Percentiles rank a stretch among this genome's conserved stretches.
These are phyloP conservation scores for Propithecus perrieri DNA, from an alignment of 2,797 vertebrate genomes.

Conservation along the genomic window DNA sequence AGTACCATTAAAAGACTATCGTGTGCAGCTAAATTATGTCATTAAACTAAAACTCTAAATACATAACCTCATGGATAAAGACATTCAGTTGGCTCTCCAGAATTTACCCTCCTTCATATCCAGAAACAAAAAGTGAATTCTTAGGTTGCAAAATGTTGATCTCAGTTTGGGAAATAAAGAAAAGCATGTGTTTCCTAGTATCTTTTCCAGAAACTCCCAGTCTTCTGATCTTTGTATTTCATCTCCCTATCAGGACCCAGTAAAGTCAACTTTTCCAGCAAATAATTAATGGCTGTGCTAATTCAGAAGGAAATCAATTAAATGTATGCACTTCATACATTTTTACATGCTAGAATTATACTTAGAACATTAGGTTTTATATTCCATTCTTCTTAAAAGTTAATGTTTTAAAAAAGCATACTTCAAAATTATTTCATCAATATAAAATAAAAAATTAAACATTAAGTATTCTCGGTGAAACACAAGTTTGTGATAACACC, in stretches of 20 bases:
- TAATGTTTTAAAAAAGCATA: slow-evolving; percentile 2
- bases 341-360: slow-evolving; percentile 12
- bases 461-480: slow-evolving; percentile 40
- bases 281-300: background rate
- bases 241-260: background rate
- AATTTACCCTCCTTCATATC: background rate
- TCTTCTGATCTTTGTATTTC: background rate
- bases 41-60: slow-evolving; percentile 16
- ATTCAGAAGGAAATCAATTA: background rate
- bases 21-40: background rate
- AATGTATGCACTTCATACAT: background rate
- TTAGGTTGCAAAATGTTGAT: background rate
- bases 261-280: background rate
- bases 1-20: background rate
- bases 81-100: background rate
- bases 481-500: background rate
- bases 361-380: slow-evolving; percentile 28
- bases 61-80: background rate
- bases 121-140: background rate
- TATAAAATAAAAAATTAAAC: background rate
- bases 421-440: slow-evolving; percentile 24
- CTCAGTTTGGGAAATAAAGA: background rate
- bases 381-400: background rate
- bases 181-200: background rate
- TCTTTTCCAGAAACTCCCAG: background rate